Conservation (phyloP, 2,888 invertebrate species). For the Drosophila anceps region DNA sequence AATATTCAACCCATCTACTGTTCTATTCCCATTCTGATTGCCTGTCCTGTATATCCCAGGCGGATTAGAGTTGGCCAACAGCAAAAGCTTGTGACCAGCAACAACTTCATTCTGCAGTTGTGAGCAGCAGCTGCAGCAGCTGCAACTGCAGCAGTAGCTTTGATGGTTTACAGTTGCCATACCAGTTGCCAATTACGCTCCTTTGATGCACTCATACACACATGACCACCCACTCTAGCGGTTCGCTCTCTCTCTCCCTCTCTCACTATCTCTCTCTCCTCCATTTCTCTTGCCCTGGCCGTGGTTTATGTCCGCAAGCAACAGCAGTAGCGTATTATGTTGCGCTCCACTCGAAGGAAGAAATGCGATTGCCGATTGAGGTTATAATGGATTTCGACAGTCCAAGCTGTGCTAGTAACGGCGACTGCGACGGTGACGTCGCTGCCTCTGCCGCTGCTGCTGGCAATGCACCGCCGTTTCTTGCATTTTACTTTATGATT, state of each 20-base stretch:
- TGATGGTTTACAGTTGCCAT: slow-evolving; percentile 44
- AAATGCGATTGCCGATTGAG: slow-evolving; percentile 82
- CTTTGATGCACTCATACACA: slow-evolving; percentile 39
- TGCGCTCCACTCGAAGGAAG: slow-evolving; percentile 79
- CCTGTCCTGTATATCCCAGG: slow-evolving; percentile 13
- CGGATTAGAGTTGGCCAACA: slow-evolving; percentile 53
- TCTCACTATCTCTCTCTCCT: neutral
- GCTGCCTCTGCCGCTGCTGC: slow-evolving; percentile 34
- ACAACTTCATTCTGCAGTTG: slow-evolving; percentile 44
- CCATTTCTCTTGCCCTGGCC: slow-evolving; percentile 5
- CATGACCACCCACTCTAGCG: slow-evolving; percentile 18
- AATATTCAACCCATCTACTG: slow-evolving; percentile 24
- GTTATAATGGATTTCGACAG: slow-evolving; percentile 83
- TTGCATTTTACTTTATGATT: slow-evolving; percentile 67
- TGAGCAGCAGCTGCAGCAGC: slow-evolving; percentile 14
- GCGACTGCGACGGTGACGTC: slow-evolving; percentile 33
- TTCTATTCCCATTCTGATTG: slow-evolving; percentile 33
- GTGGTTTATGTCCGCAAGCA: slow-evolving; percentile 60
- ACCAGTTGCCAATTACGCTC: slow-evolving; percentile 28
- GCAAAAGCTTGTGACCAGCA: slow-evolving; percentile 48
- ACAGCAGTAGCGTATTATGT: slow-evolving; percentile 50
- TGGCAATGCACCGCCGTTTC: slow-evolving; percentile 33
- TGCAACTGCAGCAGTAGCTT: slow-evolving; percentile 22
- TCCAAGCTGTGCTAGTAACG: slow-evolving; percentile 65
- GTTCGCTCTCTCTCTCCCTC: slow-evolving; percentile 12